phyloP scores from a whole-genome alignment of 2,113 vertebrate genomes.

The Orcinus orca region DNA sequence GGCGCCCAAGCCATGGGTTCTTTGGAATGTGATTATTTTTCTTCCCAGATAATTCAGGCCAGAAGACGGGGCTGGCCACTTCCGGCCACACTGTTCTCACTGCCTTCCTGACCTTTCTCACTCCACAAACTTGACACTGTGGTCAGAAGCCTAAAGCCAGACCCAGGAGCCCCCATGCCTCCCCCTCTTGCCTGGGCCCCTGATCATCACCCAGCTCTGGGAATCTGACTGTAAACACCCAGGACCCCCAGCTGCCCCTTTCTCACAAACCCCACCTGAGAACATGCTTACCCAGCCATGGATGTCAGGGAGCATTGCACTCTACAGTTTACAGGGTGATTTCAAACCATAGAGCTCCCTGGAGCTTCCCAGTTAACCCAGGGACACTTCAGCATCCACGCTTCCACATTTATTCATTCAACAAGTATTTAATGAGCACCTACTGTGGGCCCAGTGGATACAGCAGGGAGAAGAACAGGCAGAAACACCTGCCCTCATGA shows the following conservation, averaged over 20 bases:
- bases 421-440: neutral
- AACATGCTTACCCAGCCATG: neutral
- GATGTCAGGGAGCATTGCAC: accelerated
- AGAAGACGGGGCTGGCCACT: constrained; percentile 80
- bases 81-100: constrained; percentile 69
- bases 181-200: neutral
- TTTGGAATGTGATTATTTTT: constrained; percentile 85
- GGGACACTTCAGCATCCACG: neutral
- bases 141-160: constrained; percentile 19
- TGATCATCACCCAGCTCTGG: neutral
- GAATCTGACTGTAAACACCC: neutral
- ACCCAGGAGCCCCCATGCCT: neutral
- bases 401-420: neutral
- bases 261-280: neutral
- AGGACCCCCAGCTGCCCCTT: neutral
- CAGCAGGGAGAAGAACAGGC: neutral
- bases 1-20: constrained; percentile 80
- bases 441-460: neutral
- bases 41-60: constrained; percentile 86
- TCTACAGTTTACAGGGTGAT: neutral
- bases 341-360: accelerated
- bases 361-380: neutral
- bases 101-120: constrained; percentile 29
- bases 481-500: too few relatives aligned
- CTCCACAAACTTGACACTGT: neutral